Conservation (phyloP, 2,888 invertebrate genomes). For the Phymatocera aterrima region DNA sequence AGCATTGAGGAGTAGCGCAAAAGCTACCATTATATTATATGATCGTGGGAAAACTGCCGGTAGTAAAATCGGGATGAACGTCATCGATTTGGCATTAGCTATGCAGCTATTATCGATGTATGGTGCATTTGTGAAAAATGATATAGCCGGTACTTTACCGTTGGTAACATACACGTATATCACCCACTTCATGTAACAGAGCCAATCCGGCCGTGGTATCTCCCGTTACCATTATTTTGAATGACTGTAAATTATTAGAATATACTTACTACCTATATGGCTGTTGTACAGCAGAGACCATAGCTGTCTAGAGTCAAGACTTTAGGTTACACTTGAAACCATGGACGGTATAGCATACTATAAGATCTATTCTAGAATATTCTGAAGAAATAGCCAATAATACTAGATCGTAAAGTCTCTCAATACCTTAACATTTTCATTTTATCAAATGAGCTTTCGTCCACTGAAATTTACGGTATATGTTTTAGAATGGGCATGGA, state of each 20-base stretch:
- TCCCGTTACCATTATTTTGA: conserved; percentile 30
- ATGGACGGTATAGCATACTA: not conserved
- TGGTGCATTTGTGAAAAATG: conserved; percentile 36
- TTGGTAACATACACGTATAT: not conserved
- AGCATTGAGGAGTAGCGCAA: too few relatives aligned
- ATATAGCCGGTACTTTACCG: not conserved
- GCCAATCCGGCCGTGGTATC: conserved; percentile 15
- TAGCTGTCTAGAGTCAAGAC: not conserved
- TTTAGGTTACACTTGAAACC: not conserved
- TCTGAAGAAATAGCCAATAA: not conserved
- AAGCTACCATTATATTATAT: not conserved
- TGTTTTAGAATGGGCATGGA: too few relatives aligned
- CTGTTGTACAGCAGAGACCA: not conserved
- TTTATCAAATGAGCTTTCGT: not conserved
- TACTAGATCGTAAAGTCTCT: conserved; percentile 20
- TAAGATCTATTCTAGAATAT: not conserved
- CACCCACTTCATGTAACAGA: conserved; percentile 2
- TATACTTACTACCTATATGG: conserved; percentile 8
- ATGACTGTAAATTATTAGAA: conserved; percentile 23
- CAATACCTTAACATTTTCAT: not conserved
- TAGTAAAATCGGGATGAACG: not conserved
- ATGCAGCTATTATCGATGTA: not conserved
- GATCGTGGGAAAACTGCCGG: conserved; percentile 28
- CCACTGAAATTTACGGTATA: not conserved
- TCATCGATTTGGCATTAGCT: conserved; percentile 27